phyloP scores from a whole-genome alignment of 2,797 vertebrate genomes.

The Nannoperca obscura region DNA sequence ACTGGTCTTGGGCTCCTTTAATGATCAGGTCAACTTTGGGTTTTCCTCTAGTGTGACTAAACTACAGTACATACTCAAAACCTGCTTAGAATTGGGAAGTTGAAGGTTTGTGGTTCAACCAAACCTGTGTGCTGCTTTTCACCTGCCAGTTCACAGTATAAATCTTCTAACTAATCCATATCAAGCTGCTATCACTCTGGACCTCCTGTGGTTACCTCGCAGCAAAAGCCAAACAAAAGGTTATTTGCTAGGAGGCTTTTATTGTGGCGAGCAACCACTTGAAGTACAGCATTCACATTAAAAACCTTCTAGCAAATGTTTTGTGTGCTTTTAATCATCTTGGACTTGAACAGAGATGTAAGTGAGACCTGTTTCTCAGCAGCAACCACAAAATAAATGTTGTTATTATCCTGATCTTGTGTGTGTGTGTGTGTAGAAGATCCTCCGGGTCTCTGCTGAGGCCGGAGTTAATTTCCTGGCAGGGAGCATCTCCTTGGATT shows the following conservation, averaged over 20 bases:
- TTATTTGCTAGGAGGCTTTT: constrained; percentile 6
- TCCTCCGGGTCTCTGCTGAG: constrained; percentile 45
- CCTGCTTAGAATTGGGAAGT: not conserved
- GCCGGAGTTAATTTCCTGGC: constrained; percentile 43
- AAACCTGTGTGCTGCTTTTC: not conserved
- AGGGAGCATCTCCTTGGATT: constrained; percentile 22
- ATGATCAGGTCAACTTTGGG: too few relatives aligned
- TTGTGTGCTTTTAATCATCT: not conserved
- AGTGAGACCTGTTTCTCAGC: not conserved
- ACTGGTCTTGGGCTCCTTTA: not conserved
- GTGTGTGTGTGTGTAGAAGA: constrained; percentile 29
- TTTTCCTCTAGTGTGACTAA: not conserved
- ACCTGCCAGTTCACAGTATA: not conserved
- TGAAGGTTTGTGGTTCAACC: not conserved
- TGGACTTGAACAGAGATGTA: not conserved
- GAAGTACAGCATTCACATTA: not conserved
- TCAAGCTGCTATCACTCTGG: not conserved
- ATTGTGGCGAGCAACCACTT: not conserved
- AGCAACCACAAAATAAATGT: constrained; percentile 1
- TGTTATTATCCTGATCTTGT: not conserved
- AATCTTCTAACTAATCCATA: not conserved
- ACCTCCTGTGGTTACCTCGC: not conserved
- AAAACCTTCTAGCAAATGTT: not conserved
- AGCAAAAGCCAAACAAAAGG: not conserved
- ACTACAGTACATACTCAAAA: not conserved